Evolutionary conservation across 1,140 invertebrate species (phyloP), one percentile per base, ranked within the genome.

Genomic region (Archivesica marissinica): DNA sequence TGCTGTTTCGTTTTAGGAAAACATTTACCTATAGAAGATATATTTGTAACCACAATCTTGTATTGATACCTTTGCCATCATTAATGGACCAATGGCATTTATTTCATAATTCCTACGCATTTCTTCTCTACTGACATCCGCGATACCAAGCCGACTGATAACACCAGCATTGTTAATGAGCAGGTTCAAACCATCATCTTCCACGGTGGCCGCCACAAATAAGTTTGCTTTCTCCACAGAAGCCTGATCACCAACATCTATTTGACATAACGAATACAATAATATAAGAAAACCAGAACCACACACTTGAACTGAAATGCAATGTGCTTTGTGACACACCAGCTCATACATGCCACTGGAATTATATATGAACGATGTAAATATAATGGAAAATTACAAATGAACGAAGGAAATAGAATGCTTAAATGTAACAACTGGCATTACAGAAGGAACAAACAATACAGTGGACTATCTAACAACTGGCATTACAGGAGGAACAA

Each of bases 131-230:
- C 59, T 86, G 9, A 72, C 66, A 3, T 70, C 50, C 3, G 76
- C 83, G 4, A 89, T 59, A 52, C 52, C 41, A 33, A 15, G 6
- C 30, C 66, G 39, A 17, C 68, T 20, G 2, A 87, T 38, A 13
- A 87, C 33, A 11, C 77, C 88, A 52, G 80, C 81, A 64, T 88
- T 89, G 59, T 88, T 88, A 17, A 88, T 33, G 1, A 88, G 66
- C 11, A 87, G 41, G 33, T 89, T 89, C 33, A 89, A 70, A 11
- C 88, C 87, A 30, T 85, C 35, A 3, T 38, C 78, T 47, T 79
- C 64, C 13, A 88, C 13, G 23, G 52, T 39, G 30, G 70, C 72
- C 33, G 54, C 56, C 17, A 83, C 75, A 28, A 44, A 25, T 13
- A 52, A 28, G 52, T 77, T 78, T 11, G 75, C 80, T 39, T 70